phyloP scores from a whole-genome alignment of 2,113 vertebrate genomes.

The Phaethornis superciliosus region DNA sequence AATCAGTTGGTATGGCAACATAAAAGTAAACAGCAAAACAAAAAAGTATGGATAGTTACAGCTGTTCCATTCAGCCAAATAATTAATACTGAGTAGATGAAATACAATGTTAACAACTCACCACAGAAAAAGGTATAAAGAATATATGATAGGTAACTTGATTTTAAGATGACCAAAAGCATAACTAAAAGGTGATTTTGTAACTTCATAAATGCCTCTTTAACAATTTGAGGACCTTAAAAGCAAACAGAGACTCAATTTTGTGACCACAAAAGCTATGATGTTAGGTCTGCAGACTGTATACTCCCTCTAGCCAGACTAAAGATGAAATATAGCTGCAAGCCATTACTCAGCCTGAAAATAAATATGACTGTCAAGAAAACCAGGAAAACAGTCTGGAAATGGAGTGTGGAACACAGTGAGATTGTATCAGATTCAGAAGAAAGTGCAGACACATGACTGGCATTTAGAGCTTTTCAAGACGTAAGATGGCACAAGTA shows the following conservation, averaged over 20 bases:
- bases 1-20: neutral
- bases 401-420: neutral
- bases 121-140: neutral
- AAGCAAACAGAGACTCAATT: neutral
- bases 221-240: neutral
- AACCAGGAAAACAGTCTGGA: neutral
- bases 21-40: neutral
- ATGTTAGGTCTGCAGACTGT: neutral
- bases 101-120: neutral
- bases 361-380: neutral
- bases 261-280: neutral
- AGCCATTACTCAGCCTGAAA: neutral
- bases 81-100: neutral
- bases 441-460: neutral
- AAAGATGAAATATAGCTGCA: neutral
- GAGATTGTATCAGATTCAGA: neutral
- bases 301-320: neutral
- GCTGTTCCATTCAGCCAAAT: neutral
- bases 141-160: neutral
- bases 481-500: neutral
- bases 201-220: neutral
- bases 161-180: neutral
- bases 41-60: neutral
- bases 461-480: neutral
- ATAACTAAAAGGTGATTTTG: neutral